Evolutionary conservation across 2,113 vertebrate genomes (phyloP).

Genomic region (Muscicapa adusta): DNA sequence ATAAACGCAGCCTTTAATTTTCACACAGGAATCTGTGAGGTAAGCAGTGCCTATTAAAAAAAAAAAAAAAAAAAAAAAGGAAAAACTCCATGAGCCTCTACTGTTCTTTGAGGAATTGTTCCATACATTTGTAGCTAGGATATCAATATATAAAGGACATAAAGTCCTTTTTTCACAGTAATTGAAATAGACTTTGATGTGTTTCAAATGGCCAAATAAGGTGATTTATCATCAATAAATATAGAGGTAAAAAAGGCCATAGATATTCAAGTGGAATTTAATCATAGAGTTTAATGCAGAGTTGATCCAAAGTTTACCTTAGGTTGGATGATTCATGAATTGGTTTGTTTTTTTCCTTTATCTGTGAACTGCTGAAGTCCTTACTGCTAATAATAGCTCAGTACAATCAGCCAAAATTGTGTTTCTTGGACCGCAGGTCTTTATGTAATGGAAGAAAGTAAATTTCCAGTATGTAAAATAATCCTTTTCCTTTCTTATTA

Average conservation of each 20-base stretch:
- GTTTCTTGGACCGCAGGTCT: background rate
- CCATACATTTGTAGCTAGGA: background rate
- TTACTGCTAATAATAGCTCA: background rate
- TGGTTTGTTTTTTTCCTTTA: background rate
- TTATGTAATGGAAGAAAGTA: background rate
- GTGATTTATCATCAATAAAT: background rate
- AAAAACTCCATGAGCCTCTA: rapidly evolving
- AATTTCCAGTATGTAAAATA: background rate
- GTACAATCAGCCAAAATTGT: background rate
- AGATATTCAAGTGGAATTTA: background rate
- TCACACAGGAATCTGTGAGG: slow-evolving; percentile 12
- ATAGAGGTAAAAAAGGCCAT: background rate
- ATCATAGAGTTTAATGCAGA: background rate
- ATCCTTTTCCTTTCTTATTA: background rate
- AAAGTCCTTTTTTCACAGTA: background rate
- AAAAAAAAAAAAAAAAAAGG: no score
- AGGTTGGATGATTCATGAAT: background rate
- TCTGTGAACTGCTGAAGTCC: background rate
- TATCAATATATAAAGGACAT: rapidly evolving
- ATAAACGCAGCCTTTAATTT: slow-evolving; percentile 45
- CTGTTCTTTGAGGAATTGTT: background rate
- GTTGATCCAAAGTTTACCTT: background rate
- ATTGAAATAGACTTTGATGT: background rate
- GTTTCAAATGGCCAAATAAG: background rate
- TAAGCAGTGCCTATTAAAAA: background rate